Percentiles rank a stretch among this genome's conserved stretches.
Conservation (phyloP, 2,113 vertebrate genomes). For the Gymnorhina tibicen region DNA sequence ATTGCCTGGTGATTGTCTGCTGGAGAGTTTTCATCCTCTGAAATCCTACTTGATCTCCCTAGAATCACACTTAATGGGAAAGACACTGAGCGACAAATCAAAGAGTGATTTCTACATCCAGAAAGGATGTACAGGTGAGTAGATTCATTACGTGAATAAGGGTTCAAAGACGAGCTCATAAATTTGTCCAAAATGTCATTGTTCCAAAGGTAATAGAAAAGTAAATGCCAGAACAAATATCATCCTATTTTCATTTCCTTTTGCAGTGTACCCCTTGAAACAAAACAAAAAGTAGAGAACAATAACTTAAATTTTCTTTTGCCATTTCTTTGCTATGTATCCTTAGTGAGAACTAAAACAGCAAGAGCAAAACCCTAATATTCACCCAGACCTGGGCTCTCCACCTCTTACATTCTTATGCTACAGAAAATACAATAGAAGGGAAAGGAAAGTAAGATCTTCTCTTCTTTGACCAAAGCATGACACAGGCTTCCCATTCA, state of each 20-base stretch:
- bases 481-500: neutral
- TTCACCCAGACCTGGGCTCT: neutral
- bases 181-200: neutral
- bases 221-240: neutral
- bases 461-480: neutral
- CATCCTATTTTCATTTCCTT: neutral
- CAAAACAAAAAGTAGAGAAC: neutral
- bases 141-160: neutral
- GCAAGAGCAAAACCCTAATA: neutral
- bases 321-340: neutral
- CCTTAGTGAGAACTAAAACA: neutral
- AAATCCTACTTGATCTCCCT: constrained; percentile 30
- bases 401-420: neutral
- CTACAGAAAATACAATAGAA: neutral
- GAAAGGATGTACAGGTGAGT: neutral
- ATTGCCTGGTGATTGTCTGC: neutral
- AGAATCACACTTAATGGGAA: constrained; percentile 12
- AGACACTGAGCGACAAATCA: neutral
- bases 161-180: neutral
- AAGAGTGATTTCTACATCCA: neutral
- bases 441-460: neutral
- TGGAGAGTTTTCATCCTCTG: neutral
- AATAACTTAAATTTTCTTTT: neutral
- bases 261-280: neutral
- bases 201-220: neutral